A percentile compares a stretch with the other conserved stretches of the same genome.
These are phyloP conservation scores for Xylota segnis DNA, from an alignment of 2,888 invertebrate genomes.

Conservation along the genomic window DNA sequence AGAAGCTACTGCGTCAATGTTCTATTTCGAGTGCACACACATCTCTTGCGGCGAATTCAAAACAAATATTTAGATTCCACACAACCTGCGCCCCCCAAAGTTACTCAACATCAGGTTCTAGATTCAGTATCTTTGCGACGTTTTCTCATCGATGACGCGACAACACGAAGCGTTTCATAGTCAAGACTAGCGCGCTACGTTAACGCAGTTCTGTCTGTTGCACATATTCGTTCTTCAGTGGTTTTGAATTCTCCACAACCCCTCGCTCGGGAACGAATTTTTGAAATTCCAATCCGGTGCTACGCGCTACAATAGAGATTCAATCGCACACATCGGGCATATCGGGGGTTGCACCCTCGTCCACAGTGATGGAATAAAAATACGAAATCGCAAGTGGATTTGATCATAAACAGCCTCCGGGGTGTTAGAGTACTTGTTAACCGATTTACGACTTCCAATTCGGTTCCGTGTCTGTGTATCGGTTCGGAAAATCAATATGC, in stretches of 20 bases:
- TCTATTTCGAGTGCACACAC: constrained; percentile 43
- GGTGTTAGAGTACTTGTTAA: constrained; percentile 35
- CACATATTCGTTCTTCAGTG: constrained; percentile 31
- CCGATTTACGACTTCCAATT: constrained; percentile 36
- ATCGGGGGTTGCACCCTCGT: neutral
- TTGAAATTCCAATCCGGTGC: constrained; percentile 11
- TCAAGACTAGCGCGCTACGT: constrained; percentile 46
- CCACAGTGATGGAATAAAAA: constrained; percentile 9
- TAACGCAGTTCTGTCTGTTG: constrained; percentile 70
- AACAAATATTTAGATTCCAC: constrained; percentile 47
- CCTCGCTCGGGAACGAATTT: neutral
- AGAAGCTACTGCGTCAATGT: constrained; percentile 29
- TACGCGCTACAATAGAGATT: neutral
- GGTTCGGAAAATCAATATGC: constrained; percentile 62
- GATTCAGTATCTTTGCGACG: constrained; percentile 76
- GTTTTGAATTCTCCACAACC: neutral
- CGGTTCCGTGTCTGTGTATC: constrained; percentile 25
- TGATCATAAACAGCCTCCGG: constrained; percentile 32
- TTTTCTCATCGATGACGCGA: constrained; percentile 76
- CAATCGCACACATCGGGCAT: neutral
- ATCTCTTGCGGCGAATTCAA: constrained; percentile 44
- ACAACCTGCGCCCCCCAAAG: constrained; percentile 58
- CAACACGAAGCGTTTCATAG: constrained; percentile 30
- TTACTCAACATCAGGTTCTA: constrained; percentile 66
- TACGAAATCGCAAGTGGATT: constrained; percentile 21